Evolutionary conservation across 1,140 invertebrate genomes (phyloP).

Genomic region (Ridgeia piscesae): DNA sequence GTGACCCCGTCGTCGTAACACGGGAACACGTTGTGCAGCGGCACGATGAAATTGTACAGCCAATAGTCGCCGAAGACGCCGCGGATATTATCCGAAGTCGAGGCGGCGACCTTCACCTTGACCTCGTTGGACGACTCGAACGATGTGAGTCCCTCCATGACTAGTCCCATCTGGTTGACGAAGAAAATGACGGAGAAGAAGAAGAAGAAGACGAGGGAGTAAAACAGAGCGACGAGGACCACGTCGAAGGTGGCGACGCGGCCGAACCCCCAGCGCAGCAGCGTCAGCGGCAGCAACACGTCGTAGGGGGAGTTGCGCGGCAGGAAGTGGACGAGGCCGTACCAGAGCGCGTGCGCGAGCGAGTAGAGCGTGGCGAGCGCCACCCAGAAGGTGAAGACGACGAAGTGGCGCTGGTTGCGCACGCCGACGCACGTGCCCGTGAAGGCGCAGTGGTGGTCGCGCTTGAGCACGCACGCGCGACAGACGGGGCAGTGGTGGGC

Average conservation of each 20-base stretch:
- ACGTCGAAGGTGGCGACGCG: neutral
- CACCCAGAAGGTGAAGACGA: conserved; percentile 47
- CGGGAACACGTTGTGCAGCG: conserved; percentile 21
- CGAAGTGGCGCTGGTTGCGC: conserved; percentile 83
- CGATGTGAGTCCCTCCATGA: conserved; percentile 19
- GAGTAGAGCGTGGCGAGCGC: conserved; percentile 24
- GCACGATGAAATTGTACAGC: conserved; percentile 27
- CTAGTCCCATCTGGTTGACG: conserved; percentile 18
- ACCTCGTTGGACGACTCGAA: conserved; percentile 29
- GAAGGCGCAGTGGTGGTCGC: conserved; percentile 94
- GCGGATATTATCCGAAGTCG: neutral
- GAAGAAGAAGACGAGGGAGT: conserved; percentile 29
- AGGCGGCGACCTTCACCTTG: conserved; percentile 8
- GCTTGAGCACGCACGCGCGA: conserved; percentile 48
- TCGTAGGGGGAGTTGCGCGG: conserved; percentile 12
- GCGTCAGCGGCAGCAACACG: conserved; percentile 25
- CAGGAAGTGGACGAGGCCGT: conserved; percentile 23
- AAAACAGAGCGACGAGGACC: conserved; percentile 23
- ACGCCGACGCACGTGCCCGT: conserved; percentile 87
- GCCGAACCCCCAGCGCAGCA: conserved; percentile 22
- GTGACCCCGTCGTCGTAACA: conserved; percentile 24
- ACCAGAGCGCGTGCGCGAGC: conserved; percentile 19
- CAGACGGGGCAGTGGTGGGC: conserved; percentile 45
- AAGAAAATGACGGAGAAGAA: conserved; percentile 22
- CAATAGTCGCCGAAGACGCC: conserved; percentile 28